Base-by-base conservation (phyloP, 2,113 vertebrate genomes). In the Theristicus caerulescens region DNA sequence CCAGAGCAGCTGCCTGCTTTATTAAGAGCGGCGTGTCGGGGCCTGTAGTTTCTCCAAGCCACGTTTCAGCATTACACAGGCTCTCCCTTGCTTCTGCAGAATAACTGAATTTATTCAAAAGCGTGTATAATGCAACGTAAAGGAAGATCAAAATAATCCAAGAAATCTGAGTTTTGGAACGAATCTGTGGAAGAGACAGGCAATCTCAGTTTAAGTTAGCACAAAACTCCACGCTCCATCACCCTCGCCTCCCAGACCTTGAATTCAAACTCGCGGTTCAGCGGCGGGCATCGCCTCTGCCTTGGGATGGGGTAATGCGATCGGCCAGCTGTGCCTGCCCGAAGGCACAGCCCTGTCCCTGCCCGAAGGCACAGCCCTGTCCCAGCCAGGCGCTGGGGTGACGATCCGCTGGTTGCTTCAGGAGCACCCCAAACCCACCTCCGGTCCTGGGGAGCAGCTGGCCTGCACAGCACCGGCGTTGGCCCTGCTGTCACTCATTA, bases 301-400 rank as follows among this genome's bases (percentile, higher is more conserved):
- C 38, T 0, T 4, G 62, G 4, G 7, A 51, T 1, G 31, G 51
- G 54, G 22, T 11, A 6, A 14, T 0, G 2, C 0, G 6, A 11
- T 13, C 87, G 51, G 54, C 8, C 64, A 44, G 76, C 80, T 16
- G 22, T 0, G 6, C 9, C 3, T 31, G 61, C 58, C 58, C 80
- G 12, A 11, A 9, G 62, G 57, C 40, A 38, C 76, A 31, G 27
- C 74, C 47, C 22, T 2, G 3, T 1, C 38, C 9, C 3, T 31
- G 61, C 58, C 58, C 80, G 12, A 11, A 9, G 62, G 57, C 40
- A 38, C 76, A 31, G 27, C 74, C 47, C 22, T 2, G 3, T 38
- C 47, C 40, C 59, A 52, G 64, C 32, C 83, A 42, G 62, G 22
- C 15, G 2, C 13, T 4, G 17, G 21, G 61, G 32, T 4, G 5